Percentiles rank a stretch among this genome's conserved stretches.
phyloP scores from a whole-genome alignment of 2,113 vertebrate species.

The Nipponia nippon region DNA sequence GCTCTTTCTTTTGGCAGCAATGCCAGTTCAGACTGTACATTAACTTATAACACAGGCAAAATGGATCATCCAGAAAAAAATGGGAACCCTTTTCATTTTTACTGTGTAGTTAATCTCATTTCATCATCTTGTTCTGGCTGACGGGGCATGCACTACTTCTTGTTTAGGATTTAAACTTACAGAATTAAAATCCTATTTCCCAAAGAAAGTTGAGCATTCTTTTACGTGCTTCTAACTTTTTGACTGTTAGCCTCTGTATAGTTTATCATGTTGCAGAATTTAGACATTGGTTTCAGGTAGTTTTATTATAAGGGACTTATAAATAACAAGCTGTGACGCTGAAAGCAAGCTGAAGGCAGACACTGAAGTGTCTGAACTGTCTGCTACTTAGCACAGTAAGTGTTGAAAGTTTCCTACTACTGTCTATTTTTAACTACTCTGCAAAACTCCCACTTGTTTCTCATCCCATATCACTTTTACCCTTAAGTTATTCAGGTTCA shows the following conservation, averaged over 20 bases:
- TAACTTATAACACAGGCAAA: not conserved
- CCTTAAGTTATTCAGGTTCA: not conserved
- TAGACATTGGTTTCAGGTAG: not conserved
- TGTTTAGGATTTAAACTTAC: not conserved
- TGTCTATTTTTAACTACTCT: not conserved
- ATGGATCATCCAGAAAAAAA: not conserved
- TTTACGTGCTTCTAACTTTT: not conserved
- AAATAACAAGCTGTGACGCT: not conserved
- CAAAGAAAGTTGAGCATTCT: not conserved
- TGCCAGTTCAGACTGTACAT: not conserved
- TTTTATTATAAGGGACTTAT: not conserved
- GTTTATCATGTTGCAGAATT: not conserved
- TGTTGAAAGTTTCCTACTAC: not conserved
- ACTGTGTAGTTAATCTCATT: not conserved
- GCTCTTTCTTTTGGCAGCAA: not conserved
- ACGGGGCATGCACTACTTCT: not conserved
- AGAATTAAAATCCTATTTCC: not conserved
- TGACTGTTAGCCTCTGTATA: not conserved
- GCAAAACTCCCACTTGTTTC: not conserved
- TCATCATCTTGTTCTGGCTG: not conserved
- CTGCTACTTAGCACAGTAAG: not conserved
- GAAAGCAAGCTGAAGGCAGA: not conserved
- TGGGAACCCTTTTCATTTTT: not conserved
- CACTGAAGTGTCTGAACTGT: not conserved
- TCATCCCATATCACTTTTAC: not conserved